These are phyloP conservation scores for Zele albiditarsus DNA, from an alignment of 2,888 invertebrate genomes.

Conservation along the genomic window DNA sequence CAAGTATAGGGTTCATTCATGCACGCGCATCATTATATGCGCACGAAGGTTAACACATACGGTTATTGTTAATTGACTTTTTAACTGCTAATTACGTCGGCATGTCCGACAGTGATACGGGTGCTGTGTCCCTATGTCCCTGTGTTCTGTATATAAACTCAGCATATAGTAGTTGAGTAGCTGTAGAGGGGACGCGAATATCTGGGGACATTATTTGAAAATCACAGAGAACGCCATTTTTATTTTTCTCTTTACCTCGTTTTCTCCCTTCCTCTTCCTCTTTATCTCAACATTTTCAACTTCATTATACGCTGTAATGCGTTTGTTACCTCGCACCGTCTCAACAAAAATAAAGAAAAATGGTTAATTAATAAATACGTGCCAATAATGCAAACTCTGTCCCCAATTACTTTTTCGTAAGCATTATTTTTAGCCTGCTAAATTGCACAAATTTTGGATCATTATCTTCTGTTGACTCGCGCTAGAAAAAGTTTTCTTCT, in stretches of 20 bases:
- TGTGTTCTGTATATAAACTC: background rate
- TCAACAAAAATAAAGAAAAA: too few relatives aligned
- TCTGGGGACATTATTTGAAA: background rate
- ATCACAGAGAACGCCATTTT: background rate
- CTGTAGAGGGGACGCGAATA: background rate
- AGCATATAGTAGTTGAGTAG: background rate
- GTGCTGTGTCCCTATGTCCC: background rate
- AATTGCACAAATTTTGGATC: slow-evolving; percentile 59
- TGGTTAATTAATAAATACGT: too few relatives aligned
- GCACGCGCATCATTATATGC: slow-evolving; percentile 7
- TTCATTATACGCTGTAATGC: slow-evolving; percentile 11
- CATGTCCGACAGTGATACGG: slow-evolving; percentile 51
- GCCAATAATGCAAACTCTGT: slow-evolving; percentile 15
- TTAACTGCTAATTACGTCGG: slow-evolving; percentile 64
- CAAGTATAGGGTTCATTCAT: background rate
- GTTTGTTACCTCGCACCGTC: background rate
- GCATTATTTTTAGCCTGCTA: slow-evolving; percentile 52
- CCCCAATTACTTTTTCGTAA: background rate
- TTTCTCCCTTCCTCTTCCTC: background rate
- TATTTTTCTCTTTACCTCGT: background rate
- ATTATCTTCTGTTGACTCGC: slow-evolving; percentile 43
- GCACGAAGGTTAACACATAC: slow-evolving; percentile 61
- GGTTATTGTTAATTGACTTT: slow-evolving; percentile 67
- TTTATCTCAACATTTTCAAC: background rate
- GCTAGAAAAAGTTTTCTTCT: slow-evolving; percentile 13